Evolutionary conservation across 53 echinoderm and acorn worm genomes (phyloP).

Genomic region (Crossaster papposus): DNA sequence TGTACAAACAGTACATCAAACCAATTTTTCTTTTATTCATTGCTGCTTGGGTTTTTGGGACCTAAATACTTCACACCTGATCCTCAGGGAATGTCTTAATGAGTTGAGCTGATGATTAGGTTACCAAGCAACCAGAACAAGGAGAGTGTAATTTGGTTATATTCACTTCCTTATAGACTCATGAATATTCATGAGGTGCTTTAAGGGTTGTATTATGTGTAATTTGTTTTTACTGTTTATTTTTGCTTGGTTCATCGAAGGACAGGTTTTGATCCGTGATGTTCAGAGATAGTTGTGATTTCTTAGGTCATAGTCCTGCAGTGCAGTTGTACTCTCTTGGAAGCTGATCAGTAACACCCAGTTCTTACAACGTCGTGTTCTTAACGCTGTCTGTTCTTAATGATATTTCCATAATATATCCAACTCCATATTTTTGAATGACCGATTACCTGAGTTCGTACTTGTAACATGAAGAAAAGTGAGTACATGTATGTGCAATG

Average conservation of each 20-base stretch:
- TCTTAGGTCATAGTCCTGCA: too few relatives aligned
- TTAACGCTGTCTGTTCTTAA: not conserved
- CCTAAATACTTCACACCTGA: not conserved
- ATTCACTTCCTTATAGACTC: not conserved
- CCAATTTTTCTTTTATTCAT: not conserved
- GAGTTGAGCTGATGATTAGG: not conserved
- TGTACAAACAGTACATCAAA: too few relatives aligned
- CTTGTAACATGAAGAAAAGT: not conserved
- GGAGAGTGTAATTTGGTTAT: not conserved
- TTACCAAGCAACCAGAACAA: not conserved
- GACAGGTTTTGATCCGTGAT: not conserved
- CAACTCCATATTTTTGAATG: too few relatives aligned
- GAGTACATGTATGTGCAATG: not conserved
- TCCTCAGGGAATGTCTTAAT: slow-evolving; percentile 18
- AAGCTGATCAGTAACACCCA: not conserved
- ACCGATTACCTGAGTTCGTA: not conserved
- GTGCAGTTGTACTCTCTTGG: not conserved
- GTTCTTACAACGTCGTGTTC: not conserved
- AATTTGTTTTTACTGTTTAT: not conserved
- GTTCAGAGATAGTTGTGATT: not conserved
- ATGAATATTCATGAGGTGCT: not conserved
- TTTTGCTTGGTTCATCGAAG: not conserved
- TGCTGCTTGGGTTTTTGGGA: not conserved
- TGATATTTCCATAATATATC: too few relatives aligned
- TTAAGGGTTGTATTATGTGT: not conserved